phyloP scores from a whole-genome alignment of 92 coral and sea anemone species.

The Paragorgia papillata region DNA sequence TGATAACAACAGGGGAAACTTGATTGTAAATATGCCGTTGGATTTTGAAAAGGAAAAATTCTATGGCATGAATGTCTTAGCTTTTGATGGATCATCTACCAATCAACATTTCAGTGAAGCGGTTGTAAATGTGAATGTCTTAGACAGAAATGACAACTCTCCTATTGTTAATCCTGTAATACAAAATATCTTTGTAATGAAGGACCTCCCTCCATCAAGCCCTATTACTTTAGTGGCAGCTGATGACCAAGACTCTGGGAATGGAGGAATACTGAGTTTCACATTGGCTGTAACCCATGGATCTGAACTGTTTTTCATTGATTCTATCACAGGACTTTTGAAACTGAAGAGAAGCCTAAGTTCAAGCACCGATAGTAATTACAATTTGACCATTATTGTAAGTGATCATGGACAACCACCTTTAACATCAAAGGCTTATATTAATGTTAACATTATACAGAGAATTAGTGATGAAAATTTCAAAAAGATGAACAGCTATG shows the following conservation, averaged over 20 bases:
- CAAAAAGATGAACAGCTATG: slow-evolving; percentile 54
- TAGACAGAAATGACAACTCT: slow-evolving; percentile 85
- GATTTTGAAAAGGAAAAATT: slow-evolving; percentile 72
- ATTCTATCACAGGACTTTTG: slow-evolving; percentile 75
- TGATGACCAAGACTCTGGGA: slow-evolving; percentile 82
- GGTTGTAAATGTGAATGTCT: slow-evolving; percentile 58
- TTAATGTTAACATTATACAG: slow-evolving; percentile 66
- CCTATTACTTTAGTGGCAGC: slow-evolving; percentile 79
- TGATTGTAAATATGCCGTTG: slow-evolving; percentile 63
- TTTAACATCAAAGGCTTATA: slow-evolving; percentile 58
- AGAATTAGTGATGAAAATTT: slow-evolving; percentile 68
- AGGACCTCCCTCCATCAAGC: slow-evolving; percentile 69
- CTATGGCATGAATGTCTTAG: slow-evolving; percentile 72
- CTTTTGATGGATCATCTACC: slow-evolving; percentile 68
- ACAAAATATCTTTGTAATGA: slow-evolving; percentile 69
- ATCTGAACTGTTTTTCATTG: slow-evolving; percentile 76
- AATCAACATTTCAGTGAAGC: slow-evolving; percentile 60
- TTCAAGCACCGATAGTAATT: slow-evolving; percentile 55
- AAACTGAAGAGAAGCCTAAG: slow-evolving; percentile 70
- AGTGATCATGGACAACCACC: slow-evolving; percentile 73
- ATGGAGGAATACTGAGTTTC: slow-evolving; percentile 66
- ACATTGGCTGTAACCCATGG: slow-evolving; percentile 34
- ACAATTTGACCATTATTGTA: slow-evolving; percentile 77
- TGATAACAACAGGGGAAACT: slow-evolving; percentile 62
- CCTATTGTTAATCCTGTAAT: slow-evolving; percentile 63